Conservation (phyloP, 2,888 invertebrate genomes). For the Liopterus haemorrhoidalis region DNA sequence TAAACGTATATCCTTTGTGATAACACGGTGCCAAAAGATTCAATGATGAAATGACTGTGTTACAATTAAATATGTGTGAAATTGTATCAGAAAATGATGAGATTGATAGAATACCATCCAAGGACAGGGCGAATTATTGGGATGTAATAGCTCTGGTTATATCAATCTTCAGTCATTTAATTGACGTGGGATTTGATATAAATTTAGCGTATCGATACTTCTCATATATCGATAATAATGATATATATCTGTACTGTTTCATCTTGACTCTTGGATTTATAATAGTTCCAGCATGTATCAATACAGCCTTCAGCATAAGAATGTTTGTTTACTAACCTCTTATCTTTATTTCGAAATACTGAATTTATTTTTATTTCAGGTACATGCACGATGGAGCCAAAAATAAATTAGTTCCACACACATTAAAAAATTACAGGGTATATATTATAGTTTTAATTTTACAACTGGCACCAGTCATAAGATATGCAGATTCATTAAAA, state of each 20-base stretch:
- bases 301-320: conserved; percentile 65
- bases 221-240: conserved; percentile 46
- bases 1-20: no score
- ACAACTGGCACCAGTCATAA: conserved; percentile 67
- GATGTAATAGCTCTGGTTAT: conserved; percentile 60
- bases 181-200: conserved; percentile 64
- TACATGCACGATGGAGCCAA: conserved; percentile 51
- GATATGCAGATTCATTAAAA: conserved; percentile 58
- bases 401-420: conserved; percentile 53
- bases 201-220: conserved; percentile 64
- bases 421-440: conserved; percentile 54
- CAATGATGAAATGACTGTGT: conserved; percentile 27
- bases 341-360: background rate
- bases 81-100: conserved; percentile 50
- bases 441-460: conserved; percentile 58
- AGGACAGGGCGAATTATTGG: conserved; percentile 53
- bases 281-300: conserved; percentile 67
- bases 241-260: conserved; percentile 59
- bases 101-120: conserved; percentile 55
- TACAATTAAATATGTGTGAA: conserved; percentile 40
- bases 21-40: no score
- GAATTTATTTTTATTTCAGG: conserved; percentile 43
- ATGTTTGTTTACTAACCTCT: conserved; percentile 52
- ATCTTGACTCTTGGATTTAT: conserved; percentile 65
- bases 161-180: conserved; percentile 63